Conservation (phyloP, 2,797 vertebrate species). For the Muscicapa striata region DNA sequence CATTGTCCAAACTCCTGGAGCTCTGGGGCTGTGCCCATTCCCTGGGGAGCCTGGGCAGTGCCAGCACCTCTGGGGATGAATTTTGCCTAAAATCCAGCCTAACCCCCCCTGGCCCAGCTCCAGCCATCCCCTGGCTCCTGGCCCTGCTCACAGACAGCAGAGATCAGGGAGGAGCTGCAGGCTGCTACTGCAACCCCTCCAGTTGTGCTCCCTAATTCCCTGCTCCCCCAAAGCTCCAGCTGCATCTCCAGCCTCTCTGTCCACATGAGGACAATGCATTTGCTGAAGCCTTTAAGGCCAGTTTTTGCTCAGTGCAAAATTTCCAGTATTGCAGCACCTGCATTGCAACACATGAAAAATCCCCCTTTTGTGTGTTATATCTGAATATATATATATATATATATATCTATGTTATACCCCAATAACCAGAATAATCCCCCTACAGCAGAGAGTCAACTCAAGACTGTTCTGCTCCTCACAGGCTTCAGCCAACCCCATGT, state of each 20-base stretch:
- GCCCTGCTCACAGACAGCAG: neutral
- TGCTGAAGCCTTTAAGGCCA: neutral
- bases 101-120: neutral
- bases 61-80: neutral
- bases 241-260: neutral
- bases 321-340: neutral
- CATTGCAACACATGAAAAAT: neutral
- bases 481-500: neutral
- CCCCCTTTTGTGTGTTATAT: neutral
- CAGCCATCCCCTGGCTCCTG: neutral
- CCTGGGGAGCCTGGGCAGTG: neutral
- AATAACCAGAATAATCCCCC: neutral
- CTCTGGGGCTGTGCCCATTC: neutral
- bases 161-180: neutral
- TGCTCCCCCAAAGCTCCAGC: neutral
- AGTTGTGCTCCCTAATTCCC: neutral
- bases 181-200: neutral
- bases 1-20: neutral
- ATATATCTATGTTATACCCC: neutral
- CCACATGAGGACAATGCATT: accelerated
- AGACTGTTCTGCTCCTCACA: neutral
- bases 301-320: neutral
- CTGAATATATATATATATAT: neutral
- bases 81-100: neutral
- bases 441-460: neutral